These are phyloP conservation scores for Petromus typicus DNA, from an alignment of 2,113 vertebrate genomes.

Conservation along the genomic window DNA sequence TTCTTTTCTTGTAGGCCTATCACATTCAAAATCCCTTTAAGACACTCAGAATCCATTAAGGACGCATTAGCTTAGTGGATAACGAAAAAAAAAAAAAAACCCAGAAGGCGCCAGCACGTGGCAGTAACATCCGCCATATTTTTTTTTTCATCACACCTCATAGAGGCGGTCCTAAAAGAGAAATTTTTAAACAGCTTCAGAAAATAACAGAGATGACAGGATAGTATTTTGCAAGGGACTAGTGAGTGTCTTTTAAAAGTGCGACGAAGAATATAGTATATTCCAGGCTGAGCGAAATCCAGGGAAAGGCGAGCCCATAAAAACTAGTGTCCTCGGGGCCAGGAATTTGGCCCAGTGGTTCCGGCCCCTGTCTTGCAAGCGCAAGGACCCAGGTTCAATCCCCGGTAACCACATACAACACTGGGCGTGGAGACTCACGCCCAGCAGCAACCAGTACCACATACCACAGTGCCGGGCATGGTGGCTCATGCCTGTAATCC, in stretches of 20 bases:
- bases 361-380: no score
- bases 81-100: background rate
- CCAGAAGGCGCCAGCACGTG: background rate
- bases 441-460: no score
- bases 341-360: no score
- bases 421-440: no score
- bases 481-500: no score
- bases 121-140: background rate
- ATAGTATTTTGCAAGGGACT: background rate
- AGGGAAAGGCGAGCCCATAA: background rate
- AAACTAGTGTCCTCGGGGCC: background rate
- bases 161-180: background rate
- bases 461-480: no score
- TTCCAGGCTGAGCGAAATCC: background rate
- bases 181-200: background rate
- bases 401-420: no score
- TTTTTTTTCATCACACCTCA: background rate
- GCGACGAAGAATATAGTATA: background rate
- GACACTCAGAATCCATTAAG: background rate
- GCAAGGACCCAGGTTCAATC: no score
- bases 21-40: background rate
- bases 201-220: background rate
- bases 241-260: background rate
- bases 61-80: background rate
- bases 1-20: background rate